These are phyloP conservation scores for Tyto alba DNA, from an alignment of 2,113 vertebrate genomes.

Conservation along the genomic window DNA sequence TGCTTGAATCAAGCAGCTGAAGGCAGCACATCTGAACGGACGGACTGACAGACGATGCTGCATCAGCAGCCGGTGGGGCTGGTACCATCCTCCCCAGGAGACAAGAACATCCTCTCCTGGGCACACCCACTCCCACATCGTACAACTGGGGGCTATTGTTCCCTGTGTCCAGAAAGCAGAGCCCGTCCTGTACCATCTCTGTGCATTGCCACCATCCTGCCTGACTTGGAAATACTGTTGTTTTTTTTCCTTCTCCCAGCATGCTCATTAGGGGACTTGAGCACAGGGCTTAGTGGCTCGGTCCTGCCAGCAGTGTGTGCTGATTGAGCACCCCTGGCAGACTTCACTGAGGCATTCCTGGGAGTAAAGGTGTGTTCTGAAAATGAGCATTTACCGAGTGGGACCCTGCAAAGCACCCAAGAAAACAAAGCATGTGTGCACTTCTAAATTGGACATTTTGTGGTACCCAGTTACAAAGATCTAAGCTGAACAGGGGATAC, in stretches of 20 bases:
- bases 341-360: neutral
- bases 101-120: neutral
- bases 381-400: neutral
- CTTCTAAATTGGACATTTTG: neutral
- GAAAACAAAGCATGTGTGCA: neutral
- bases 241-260: neutral
- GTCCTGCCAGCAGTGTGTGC: neutral
- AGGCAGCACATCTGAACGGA: neutral
- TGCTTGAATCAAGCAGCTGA: neutral
- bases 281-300: neutral
- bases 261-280: neutral
- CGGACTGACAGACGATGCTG: neutral
- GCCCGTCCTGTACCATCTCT: neutral
- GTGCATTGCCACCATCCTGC: neutral
- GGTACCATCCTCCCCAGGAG: neutral
- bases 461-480: neutral
- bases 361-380: neutral
- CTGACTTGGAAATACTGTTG: neutral
- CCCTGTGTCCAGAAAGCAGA: neutral
- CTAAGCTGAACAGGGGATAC: neutral
- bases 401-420: neutral
- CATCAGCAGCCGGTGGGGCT: neutral
- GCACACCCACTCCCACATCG: neutral
- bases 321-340: neutral
- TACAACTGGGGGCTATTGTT: neutral